These are phyloP conservation scores for Austrofundulus limnaeus DNA, from an alignment of 2,113 vertebrate genomes.

Conservation along the genomic window DNA sequence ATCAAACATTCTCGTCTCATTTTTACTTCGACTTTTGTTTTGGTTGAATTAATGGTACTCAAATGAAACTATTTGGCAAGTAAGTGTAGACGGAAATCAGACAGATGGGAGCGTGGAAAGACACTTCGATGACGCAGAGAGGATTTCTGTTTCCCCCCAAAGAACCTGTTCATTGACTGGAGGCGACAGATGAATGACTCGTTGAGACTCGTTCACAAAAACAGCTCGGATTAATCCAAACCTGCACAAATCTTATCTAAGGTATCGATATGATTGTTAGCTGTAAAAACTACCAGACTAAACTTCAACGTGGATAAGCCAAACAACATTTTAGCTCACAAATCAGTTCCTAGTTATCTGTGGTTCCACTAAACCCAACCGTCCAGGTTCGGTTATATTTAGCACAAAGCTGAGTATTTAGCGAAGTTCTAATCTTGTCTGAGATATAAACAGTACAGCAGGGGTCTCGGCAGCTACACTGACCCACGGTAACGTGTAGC, in stretches of 20 bases:
- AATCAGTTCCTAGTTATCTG: not conserved
- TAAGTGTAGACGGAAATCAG: not conserved
- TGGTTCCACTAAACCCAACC: too few species aligned
- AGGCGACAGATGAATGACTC: constrained; percentile 16
- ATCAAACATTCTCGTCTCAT: not conserved
- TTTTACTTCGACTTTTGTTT: not conserved
- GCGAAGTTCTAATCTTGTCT: not conserved
- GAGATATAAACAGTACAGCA: not conserved
- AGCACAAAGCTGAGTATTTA: not conserved
- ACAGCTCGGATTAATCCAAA: not conserved
- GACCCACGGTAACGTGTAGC: not conserved
- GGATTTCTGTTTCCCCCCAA: not conserved
- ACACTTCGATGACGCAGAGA: constrained; percentile 29
- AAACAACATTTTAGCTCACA: not conserved
- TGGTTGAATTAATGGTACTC: not conserved
- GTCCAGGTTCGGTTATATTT: not conserved
- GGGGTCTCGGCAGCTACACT: not conserved
- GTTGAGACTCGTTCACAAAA: constrained; percentile 20
- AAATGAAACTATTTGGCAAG: not conserved
- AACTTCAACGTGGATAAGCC: too few species aligned
- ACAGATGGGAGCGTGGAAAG: constrained; percentile 32
- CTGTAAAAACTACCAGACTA: too few species aligned
- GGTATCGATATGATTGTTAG: too few species aligned
- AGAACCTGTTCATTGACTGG: constrained; percentile 31
- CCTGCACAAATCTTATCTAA: too few species aligned